Percentiles rank a stretch among this genome's conserved stretches.
phyloP scores from a whole-genome alignment of 1,140 invertebrate genomes.

The Episyrphus balteatus region DNA sequence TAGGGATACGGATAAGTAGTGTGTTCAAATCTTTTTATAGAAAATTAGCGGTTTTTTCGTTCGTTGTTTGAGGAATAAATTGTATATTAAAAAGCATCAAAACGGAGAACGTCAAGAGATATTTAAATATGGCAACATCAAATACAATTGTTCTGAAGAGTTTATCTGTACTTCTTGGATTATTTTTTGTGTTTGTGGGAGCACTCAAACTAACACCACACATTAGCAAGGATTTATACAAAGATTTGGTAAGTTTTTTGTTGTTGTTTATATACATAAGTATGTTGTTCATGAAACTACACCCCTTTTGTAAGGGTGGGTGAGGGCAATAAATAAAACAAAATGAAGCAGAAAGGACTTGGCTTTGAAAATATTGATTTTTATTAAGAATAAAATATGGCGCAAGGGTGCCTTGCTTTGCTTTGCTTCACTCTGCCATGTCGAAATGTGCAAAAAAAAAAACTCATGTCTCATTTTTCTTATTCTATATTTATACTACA shows the following conservation, averaged over 20 bases:
- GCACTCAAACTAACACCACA: constrained; percentile 83
- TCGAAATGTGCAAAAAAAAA: neutral
- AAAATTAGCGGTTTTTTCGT: too few species aligned
- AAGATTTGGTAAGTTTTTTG: constrained; percentile 74
- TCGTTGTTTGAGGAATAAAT: too few species aligned
- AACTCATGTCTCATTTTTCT: neutral
- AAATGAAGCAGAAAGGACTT: neutral
- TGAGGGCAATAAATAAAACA: neutral
- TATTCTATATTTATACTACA: neutral
- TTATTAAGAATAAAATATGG: neutral
- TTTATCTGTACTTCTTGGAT: constrained; percentile 78
- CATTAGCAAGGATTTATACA: constrained; percentile 89
- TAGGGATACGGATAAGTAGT: too few species aligned
- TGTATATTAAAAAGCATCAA: too few species aligned
- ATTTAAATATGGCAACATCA: constrained; percentile 25
- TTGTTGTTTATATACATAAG: neutral
- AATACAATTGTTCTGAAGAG: constrained; percentile 73
- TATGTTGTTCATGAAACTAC: neutral
- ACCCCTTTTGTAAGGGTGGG: neutral
- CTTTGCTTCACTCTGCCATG: too few species aligned
- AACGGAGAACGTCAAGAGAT: too few species aligned
- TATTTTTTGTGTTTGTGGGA: constrained; percentile 94
- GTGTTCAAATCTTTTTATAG: too few species aligned
- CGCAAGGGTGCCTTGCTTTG: neutral
- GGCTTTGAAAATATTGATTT: neutral